phyloP scores from a whole-genome alignment of 1,140 invertebrate genomes.

The Danaus melanippus region DNA sequence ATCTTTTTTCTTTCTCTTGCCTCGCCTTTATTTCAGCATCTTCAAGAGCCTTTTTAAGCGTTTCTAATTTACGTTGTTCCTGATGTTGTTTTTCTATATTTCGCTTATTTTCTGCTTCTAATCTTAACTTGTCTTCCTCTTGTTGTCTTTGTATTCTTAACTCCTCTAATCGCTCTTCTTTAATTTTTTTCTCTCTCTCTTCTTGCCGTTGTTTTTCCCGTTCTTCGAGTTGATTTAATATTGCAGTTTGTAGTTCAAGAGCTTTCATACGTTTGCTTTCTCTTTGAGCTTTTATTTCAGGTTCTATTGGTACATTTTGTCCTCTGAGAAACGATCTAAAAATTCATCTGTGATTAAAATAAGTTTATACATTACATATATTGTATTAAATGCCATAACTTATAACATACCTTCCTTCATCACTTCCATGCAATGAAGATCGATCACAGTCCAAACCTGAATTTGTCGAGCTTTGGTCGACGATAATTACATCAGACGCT shows the following conservation, averaged over 20 bases:
- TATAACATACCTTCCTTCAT: constrained; percentile 53
- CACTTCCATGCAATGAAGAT: constrained; percentile 59
- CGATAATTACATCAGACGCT: constrained; percentile 57
- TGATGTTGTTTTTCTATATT: constrained; percentile 75
- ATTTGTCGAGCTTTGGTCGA: constrained; percentile 63
- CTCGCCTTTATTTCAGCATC: constrained; percentile 75
- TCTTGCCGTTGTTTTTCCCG: constrained; percentile 76
- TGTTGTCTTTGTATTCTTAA: constrained; percentile 77
- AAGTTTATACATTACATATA: constrained; percentile 2
- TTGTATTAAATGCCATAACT: constrained; percentile 2
- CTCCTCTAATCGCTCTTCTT: constrained; percentile 79
- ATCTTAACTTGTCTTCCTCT: constrained; percentile 75
- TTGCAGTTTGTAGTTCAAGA: constrained; percentile 80
- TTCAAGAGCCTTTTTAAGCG: constrained; percentile 75
- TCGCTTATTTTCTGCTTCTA: constrained; percentile 73
- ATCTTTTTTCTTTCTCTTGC: constrained; percentile 71
- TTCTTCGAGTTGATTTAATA: constrained; percentile 81
- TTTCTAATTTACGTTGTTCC: constrained; percentile 74
- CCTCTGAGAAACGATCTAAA: constrained; percentile 76
- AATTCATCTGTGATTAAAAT: neutral
- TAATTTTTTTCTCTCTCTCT: constrained; percentile 74
- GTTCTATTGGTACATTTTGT: constrained; percentile 81
- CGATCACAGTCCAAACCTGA: constrained; percentile 58
- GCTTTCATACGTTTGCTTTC: constrained; percentile 80
- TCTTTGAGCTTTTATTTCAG: constrained; percentile 77